A percentile compares a stretch with the other conserved stretches of the same genome.
Conservation (phyloP, 2,113 vertebrate genomes). For the Carollia perspicillata region DNA sequence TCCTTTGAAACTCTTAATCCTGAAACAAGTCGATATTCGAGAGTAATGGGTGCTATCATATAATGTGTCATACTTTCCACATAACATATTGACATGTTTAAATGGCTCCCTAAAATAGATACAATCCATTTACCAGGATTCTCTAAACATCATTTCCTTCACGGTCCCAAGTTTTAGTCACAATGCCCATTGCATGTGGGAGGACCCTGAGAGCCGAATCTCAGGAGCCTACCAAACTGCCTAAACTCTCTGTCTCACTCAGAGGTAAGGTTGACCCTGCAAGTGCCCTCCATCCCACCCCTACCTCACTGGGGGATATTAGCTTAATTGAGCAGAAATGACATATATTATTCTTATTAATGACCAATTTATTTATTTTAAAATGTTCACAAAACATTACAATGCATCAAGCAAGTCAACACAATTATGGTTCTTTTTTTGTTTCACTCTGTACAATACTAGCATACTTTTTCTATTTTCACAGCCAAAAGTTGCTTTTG, state of each 20-base stretch:
- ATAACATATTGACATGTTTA: neutral
- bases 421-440: neutral
- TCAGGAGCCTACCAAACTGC: neutral
- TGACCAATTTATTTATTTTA: neutral
- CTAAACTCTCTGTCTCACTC: neutral
- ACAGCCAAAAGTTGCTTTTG: neutral
- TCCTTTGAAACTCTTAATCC: neutral
- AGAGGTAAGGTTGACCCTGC: neutral
- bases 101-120: neutral
- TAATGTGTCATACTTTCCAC: neutral
- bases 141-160: neutral
- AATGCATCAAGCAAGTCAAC: neutral
- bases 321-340: neutral
- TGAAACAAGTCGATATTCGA: slow-evolving; percentile 8
- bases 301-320: neutral
- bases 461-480: neutral
- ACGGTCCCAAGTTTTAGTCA: neutral
- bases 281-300: neutral
- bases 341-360: neutral
- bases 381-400: neutral
- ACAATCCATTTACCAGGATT: neutral
- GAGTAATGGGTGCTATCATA: neutral
- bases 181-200: neutral
- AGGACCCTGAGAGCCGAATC: neutral
- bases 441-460: neutral